These are phyloP conservation scores for Phrynocephalus versicolor DNA, from an alignment of 2,113 vertebrate genomes.

Conservation along the genomic window DNA sequence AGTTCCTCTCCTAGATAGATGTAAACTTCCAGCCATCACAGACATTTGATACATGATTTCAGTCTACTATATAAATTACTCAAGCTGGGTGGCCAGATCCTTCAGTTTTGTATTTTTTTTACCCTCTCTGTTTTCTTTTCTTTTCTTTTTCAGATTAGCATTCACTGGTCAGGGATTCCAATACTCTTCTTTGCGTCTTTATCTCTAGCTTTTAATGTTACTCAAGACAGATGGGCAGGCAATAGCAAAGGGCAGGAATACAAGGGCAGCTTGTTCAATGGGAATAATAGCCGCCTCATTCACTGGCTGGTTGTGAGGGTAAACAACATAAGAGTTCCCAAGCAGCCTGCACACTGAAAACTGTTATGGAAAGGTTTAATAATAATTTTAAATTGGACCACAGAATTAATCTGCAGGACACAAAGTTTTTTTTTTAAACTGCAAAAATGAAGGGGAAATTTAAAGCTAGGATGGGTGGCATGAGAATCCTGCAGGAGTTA, in stretches of 20 bases:
- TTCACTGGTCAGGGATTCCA: conserved; percentile 4
- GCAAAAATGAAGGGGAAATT: background rate
- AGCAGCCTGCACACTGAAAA: background rate
- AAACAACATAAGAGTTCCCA: background rate
- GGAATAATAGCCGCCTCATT: conserved; percentile 15
- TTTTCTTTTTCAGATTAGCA: conserved; percentile 3
- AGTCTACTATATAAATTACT: conserved; percentile 16
- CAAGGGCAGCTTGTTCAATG: conserved; percentile 1
- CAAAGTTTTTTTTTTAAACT: background rate
- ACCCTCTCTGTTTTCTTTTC: background rate
- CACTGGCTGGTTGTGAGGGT: background rate
- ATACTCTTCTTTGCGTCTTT: conserved; percentile 36
- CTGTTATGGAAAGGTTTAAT: background rate
- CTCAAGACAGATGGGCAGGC: conserved; percentile 21
- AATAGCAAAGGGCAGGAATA: conserved; percentile 16
- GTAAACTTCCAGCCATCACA: conserved; percentile 36
- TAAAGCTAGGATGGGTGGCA: background rate
- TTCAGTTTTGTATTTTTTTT: background rate
- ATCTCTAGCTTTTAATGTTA: conserved; percentile 49
- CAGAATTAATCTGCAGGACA: background rate
- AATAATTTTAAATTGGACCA: background rate
- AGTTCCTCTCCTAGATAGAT: background rate
- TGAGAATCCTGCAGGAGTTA: no score
- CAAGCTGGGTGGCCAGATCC: conserved; percentile 46
- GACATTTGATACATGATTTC: background rate